Conservation (phyloP, 2,888 invertebrate genomes). For the Caenorhabditis parvicauda region DNA sequence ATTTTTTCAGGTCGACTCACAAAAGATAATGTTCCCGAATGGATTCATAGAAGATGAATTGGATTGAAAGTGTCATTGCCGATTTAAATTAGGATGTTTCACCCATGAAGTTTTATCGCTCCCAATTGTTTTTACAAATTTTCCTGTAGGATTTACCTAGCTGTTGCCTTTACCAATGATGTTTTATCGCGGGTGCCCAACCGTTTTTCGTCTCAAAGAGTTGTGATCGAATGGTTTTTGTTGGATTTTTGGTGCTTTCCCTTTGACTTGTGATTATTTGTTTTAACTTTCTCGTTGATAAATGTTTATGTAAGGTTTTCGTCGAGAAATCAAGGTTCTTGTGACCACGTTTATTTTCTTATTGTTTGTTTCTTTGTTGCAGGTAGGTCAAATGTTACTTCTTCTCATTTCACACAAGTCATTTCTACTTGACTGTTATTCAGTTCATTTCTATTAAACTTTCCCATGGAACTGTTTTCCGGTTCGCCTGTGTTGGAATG, state of each 20-base stretch:
- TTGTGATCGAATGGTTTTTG: background rate
- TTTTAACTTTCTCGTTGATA: no score
- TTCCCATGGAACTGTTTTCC: no score
- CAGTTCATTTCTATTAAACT: no score
- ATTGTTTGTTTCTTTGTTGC: no score
- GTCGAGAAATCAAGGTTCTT: no score
- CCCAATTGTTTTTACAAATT: background rate
- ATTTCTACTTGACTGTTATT: no score
- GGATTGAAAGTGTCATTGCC: slow-evolving; percentile 5
- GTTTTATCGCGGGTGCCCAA: background rate
- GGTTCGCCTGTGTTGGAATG: no score
- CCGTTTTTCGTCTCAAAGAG: no score
- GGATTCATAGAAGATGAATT: slow-evolving; percentile 26
- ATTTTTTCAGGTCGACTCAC: slow-evolving; percentile 11
- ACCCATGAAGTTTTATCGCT: background rate
- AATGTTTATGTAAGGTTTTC: no score
- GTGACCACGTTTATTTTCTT: no score
- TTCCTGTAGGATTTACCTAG: background rate
- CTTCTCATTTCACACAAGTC: no score
- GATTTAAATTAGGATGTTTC: slow-evolving; percentile 2
- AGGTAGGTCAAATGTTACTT: no score
- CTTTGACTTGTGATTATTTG: background rate
- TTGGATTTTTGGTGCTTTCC: slow-evolving; percentile 3
- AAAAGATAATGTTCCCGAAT: slow-evolving; percentile 9
- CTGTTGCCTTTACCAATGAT: background rate